Evolutionary conservation across 2,113 vertebrate species (phyloP).

Genomic region (Vombatus ursinus): DNA sequence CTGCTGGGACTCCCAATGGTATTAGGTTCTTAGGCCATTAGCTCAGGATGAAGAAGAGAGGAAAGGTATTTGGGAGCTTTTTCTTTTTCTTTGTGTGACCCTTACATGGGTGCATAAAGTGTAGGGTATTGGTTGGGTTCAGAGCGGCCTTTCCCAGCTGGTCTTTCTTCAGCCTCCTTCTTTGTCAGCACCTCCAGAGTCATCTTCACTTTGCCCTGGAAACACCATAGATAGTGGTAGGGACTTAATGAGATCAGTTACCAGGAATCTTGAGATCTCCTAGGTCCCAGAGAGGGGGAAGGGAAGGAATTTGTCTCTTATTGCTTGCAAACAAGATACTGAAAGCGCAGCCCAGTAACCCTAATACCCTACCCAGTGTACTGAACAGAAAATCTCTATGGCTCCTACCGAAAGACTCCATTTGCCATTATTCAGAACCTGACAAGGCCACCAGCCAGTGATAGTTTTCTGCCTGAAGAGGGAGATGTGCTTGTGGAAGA

Average conservation of each 20-base stretch:
- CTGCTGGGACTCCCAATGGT: background rate
- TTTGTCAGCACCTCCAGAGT: slow-evolving; percentile 79
- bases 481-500: slow-evolving; percentile 59
- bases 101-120: slow-evolving; percentile 80
- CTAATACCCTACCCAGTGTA: background rate
- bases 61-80: background rate
- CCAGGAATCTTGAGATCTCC: background rate
- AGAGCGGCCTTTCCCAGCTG: slow-evolving; percentile 76
- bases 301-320: background rate
- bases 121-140: slow-evolving; percentile 82
- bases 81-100: background rate
- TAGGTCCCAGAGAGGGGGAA: background rate
- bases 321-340: background rate
- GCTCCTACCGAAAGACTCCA: slow-evolving; percentile 76
- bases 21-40: background rate
- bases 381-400: background rate
- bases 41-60: background rate
- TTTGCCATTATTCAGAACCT: slow-evolving; percentile 46
- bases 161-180: slow-evolving; percentile 75
- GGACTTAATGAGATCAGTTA: background rate
- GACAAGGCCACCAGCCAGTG: slow-evolving; percentile 84
- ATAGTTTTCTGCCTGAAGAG: slow-evolving; percentile 77
- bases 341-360: background rate
- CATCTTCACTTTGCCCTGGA: slow-evolving; percentile 83
- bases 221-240: background rate